Evolutionary conservation across 2,113 vertebrate genomes (phyloP).

Genomic region (Triplophysa dalaica): DNA sequence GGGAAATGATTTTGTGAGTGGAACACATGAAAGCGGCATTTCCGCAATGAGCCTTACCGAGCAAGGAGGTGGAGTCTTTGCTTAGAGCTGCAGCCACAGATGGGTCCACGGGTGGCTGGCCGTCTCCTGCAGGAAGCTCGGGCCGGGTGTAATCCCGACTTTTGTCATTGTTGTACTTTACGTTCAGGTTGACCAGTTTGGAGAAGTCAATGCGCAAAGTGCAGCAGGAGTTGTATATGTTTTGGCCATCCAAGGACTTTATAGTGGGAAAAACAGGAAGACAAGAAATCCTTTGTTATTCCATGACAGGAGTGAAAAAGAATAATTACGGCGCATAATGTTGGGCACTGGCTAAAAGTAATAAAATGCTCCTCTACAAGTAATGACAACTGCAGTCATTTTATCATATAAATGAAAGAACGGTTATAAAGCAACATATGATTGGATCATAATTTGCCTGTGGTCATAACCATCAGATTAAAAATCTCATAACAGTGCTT

Average conservation of each 20-base stretch:
- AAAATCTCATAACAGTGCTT: slow-evolving; percentile 40
- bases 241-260: slow-evolving; percentile 96
- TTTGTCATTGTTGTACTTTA: slow-evolving; percentile 99
- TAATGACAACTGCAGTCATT: slow-evolving; percentile 34
- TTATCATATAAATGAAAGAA: slow-evolving; percentile 33
- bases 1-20: neutral
- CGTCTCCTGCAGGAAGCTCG: slow-evolving; percentile 94
- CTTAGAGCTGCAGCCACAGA: slow-evolving; percentile 84
- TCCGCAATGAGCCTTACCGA: slow-evolving; percentile 78
- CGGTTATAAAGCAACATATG: slow-evolving; percentile 31
- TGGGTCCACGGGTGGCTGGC: slow-evolving; percentile 85
- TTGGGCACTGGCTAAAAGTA: slow-evolving; percentile 22
- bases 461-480: slow-evolving; percentile 36
- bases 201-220: slow-evolving; percentile 98
- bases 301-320: slow-evolving; percentile 6
- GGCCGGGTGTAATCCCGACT: slow-evolving; percentile 97
- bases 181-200: slow-evolving; percentile 97
- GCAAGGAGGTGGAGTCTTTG: slow-evolving; percentile 90
- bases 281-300: slow-evolving; percentile 19
- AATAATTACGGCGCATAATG: slow-evolving; percentile 21
- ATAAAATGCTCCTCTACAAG: slow-evolving; percentile 33
- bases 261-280: slow-evolving; percentile 37
- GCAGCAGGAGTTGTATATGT: slow-evolving; percentile 99
- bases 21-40: neutral
- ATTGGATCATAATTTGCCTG: slow-evolving; percentile 37